These are phyloP conservation scores for Arrhopalites spinosus DNA, from an alignment of 2,888 invertebrate genomes.

Conservation along the genomic window DNA sequence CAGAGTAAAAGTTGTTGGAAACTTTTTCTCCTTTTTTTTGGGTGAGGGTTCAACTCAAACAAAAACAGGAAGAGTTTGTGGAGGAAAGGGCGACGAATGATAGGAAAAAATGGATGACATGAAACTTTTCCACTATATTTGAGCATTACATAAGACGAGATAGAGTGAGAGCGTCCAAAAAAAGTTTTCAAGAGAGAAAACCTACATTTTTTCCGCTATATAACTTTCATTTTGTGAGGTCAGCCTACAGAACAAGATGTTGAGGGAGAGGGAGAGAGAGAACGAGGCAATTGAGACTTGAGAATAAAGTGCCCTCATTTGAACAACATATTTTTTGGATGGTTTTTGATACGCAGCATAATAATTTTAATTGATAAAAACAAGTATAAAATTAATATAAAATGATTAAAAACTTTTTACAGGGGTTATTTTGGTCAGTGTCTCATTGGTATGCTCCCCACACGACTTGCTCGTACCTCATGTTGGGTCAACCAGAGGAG, in stretches of 20 bases:
- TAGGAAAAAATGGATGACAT: neutral
- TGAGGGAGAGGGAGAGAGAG: no score
- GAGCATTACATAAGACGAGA: no score
- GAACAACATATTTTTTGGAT: no score
- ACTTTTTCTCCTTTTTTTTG: no score
- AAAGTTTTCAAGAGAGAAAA: neutral
- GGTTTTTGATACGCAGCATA: no score
- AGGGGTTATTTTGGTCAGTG: constrained; percentile 84
- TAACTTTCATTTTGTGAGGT: no score
- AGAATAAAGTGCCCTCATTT: no score
- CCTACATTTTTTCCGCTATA: no score
- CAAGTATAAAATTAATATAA: neutral
- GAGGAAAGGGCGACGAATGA: neutral
- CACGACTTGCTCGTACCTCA: constrained; percentile 87
- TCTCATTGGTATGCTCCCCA: constrained; percentile 94
- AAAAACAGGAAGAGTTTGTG: neutral
- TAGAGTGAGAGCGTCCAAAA: neutral
- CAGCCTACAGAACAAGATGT: no score
- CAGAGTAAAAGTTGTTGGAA: neutral
- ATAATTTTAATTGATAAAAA: no score
- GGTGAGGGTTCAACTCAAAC: neutral
- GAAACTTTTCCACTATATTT: neutral
- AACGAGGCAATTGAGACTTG: no score
- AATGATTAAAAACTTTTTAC: neutral
- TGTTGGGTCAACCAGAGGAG: constrained; percentile 83